Conservation (phyloP, 2,797 vertebrate genomes). For the Graptemys geographica region DNA sequence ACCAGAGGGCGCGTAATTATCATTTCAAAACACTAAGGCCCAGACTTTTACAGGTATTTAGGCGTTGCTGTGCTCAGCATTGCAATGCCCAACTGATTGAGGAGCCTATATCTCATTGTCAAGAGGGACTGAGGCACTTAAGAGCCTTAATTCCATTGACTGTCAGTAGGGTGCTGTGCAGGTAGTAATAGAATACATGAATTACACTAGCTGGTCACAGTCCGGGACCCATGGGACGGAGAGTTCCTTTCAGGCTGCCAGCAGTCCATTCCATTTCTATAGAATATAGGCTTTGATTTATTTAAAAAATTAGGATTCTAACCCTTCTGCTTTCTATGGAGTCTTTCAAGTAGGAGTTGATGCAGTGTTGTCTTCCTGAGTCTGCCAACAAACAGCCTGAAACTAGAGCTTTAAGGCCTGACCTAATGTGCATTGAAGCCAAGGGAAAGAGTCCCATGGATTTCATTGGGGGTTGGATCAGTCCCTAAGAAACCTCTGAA, state of each 20-base stretch:
- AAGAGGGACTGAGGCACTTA: not conserved
- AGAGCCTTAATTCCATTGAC: not conserved
- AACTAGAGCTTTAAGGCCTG: not conserved
- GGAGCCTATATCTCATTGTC: not conserved
- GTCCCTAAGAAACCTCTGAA: not conserved
- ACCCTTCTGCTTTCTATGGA: not conserved
- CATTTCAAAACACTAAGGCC: not conserved
- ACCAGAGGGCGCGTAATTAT: not conserved
- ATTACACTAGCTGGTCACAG: not conserved
- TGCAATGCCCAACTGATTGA: not conserved
- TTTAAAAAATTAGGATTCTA: not conserved
- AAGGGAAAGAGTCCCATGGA: not conserved
- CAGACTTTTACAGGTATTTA: not conserved
- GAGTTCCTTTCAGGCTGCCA: not conserved
- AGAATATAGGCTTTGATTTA: not conserved
- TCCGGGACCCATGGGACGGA: not conserved
- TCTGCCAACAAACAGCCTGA: not conserved
- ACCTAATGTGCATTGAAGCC: not conserved
- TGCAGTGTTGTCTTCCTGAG: not conserved
- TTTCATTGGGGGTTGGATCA: not conserved
- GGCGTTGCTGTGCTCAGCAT: not conserved
- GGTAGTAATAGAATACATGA: not conserved
- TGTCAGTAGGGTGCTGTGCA: not conserved
- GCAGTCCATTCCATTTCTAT: not conserved
- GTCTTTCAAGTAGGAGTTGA: not conserved